Evolutionary conservation across 1,140 invertebrate genomes (phyloP).

Genomic region (Polypedilum pembai): DNA sequence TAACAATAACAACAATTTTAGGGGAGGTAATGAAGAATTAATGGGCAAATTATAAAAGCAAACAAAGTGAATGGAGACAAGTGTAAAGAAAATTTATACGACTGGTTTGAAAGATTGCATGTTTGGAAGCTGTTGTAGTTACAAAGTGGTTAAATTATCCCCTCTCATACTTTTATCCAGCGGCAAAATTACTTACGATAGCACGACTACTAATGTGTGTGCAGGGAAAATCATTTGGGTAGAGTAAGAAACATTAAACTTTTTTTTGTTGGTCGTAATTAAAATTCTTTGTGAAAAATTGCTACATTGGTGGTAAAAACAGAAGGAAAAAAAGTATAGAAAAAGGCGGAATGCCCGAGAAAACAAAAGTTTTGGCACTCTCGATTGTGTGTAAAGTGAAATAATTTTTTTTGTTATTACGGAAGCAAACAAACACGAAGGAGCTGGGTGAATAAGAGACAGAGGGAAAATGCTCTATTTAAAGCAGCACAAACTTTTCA

Average conservation of each 20-base stretch:
- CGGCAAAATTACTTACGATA: neutral
- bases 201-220: neutral
- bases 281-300: constrained; percentile 28
- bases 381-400: neutral
- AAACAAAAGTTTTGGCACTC: constrained; percentile 12
- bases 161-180: neutral
- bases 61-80: neutral
- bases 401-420: neutral
- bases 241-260: constrained; percentile 18
- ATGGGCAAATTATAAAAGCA: constrained; percentile 5
- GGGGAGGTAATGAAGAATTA: constrained; percentile 3
- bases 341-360: neutral
- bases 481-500: constrained; percentile 6
- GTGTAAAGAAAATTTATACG: constrained; percentile 24
- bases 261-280: constrained; percentile 11
- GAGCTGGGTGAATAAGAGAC: no score
- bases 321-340: neutral
- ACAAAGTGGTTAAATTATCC: constrained; percentile 5
- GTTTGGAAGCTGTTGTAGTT: constrained; percentile 25
- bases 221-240: neutral
- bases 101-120: neutral
- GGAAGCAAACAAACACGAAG: neutral
- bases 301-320: constrained; percentile 5
- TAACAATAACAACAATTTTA: neutral
- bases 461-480: neutral